Conservation (phyloP, 1,140 invertebrate species). For the Caenorhabditis tropicalis region DNA sequence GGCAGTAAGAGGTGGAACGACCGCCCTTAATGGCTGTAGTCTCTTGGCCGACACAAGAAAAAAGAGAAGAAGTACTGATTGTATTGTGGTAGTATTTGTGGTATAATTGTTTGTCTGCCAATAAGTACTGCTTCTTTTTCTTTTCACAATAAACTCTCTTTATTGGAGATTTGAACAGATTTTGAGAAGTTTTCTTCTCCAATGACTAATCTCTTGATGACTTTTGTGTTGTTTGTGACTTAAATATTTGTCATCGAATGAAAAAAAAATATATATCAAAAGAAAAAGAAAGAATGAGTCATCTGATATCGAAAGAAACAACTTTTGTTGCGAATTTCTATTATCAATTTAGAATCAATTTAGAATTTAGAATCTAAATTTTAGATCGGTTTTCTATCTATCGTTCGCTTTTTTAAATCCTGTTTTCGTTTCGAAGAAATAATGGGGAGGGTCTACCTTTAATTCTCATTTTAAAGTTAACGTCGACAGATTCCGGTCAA, state of each 20-base stretch:
- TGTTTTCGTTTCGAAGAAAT: too few relatives aligned
- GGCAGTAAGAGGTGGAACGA: constrained; percentile 1
- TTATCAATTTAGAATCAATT: not conserved
- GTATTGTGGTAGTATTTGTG: constrained; percentile 10
- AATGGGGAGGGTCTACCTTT: too few relatives aligned
- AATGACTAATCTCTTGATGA: constrained; percentile 24
- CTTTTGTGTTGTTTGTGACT: not conserved
- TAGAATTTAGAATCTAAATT: too few relatives aligned
- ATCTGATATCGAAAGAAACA: not conserved
- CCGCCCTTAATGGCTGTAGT: constrained; percentile 38
- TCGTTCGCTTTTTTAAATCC: too few relatives aligned
- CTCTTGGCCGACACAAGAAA: not conserved
- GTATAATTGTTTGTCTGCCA: constrained; percentile 30
- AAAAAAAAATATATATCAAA: not conserved
- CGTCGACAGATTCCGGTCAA: too few relatives aligned
- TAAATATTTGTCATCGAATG: not conserved
- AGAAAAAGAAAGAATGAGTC: not conserved
- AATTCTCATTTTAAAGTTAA: too few relatives aligned
- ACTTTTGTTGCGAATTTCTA: not conserved
- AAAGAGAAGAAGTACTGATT: not conserved
- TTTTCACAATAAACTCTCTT: not conserved
- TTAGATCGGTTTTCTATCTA: too few relatives aligned
- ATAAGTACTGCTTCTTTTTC: not conserved
- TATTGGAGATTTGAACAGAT: not conserved
- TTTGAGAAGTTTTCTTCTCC: not conserved